Percentiles rank a stretch among this genome's conserved stretches.
Conservation (phyloP, 2,113 vertebrate genomes). For the human (Homo sapiens) region DNA sequence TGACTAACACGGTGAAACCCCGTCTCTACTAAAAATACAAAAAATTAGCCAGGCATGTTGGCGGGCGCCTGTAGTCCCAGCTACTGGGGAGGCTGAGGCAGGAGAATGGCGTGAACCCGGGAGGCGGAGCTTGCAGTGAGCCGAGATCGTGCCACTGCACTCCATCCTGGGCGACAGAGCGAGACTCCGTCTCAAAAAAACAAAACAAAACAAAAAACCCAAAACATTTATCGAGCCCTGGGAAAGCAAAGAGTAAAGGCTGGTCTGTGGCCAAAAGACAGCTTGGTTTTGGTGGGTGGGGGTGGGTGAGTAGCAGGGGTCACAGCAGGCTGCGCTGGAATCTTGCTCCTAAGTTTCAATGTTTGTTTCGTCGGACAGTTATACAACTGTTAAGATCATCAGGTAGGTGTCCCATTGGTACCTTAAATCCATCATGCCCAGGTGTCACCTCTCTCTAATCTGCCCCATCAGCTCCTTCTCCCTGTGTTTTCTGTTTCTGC, state of each 20-base stretch:
- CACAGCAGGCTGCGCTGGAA: accelerated
- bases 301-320: no score
- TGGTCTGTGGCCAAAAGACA: background rate
- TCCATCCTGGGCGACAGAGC: no score
- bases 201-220: no score
- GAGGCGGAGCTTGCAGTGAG: no score
- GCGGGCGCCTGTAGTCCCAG: no score
- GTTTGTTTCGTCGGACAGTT: background rate
- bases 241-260: background rate
- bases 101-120: no score
- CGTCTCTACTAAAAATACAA: no score
- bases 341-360: background rate
- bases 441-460: background rate
- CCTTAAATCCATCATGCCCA: background rate
- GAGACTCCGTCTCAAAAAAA: no score
- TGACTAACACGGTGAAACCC: no score
- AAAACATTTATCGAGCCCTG: background rate
- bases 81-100: no score
- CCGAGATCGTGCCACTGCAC: no score
- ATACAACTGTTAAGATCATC: background rate
- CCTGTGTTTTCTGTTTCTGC: background rate
- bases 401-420: accelerated
- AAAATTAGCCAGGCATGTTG: no score
- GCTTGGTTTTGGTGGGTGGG: background rate
- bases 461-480: background rate